Evolutionary conservation across 1,140 invertebrate genomes (phyloP), one percentile per base, ranked within the genome.

Genomic region (Asbolus verrucosus): DNA sequence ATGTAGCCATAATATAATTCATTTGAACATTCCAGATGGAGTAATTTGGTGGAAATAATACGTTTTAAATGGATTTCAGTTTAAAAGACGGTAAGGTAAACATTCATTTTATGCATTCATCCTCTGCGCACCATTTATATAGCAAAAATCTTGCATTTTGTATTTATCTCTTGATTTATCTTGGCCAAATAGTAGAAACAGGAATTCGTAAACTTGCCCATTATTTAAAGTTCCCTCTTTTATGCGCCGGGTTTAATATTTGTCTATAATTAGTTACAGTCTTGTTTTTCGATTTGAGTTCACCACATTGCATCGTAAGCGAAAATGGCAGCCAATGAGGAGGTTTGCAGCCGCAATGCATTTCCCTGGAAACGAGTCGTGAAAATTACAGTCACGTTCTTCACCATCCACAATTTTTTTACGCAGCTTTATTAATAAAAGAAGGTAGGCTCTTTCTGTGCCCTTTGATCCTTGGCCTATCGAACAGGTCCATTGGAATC

Each of bases 91-190:
- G 21, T 21, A 54, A 54, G 27, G 27, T 21, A 30, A 54, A 54
- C 46, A 54, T 54, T 27, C 21, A 54, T 54, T 21, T 54, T 54
- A 54, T 54, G 46, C 46, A 54, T 54, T 54, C 46, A 54, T 27
- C 46, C 27, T 21, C 11, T 54, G 8, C 46, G 18, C 14, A 4
- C 46, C 46, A 54, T 54, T 54, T 27, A 27, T 27, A 54, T 15
- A 1, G 18, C 19, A 27, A 1, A 11, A 27, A 19, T 54, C 46
- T 54, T 54, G 46, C 46, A 54, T 27, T 54, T 27, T 27, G 46
- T 54, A 16, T 54, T 54, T 27, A 3, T 13, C 46, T 6, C 9
- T 14, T 54, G 46, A 54, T 54, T 54, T 54, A 54, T 54, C 6
- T n/a, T 19, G 11, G 8, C 21, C 19, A 27, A 50, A 30, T 27